Evolutionary conservation across 2,113 vertebrate genomes (phyloP).

Genomic region (Nothoprocta perdicaria): DNA sequence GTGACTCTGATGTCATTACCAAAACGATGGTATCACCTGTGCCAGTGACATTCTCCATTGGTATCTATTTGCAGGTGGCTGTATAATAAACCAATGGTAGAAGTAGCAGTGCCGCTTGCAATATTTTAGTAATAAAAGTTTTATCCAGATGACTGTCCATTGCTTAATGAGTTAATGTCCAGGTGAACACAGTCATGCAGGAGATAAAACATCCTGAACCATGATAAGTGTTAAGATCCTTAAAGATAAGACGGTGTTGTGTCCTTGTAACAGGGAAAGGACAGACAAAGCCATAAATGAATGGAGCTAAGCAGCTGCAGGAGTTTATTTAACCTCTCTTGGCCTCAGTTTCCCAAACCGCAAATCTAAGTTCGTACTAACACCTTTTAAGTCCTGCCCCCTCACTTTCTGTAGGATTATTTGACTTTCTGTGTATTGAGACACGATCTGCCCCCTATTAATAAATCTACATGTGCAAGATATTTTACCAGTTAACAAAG

Average conservation of each 20-base stretch:
- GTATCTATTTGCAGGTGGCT: not conserved
- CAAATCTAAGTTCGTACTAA: not conserved
- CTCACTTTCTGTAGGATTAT: not conserved
- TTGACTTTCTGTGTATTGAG: not conserved
- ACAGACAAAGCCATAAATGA: not conserved
- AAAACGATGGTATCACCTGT: fast-evolving
- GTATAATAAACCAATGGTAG: not conserved
- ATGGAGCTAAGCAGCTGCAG: not conserved
- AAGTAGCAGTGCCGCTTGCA: not conserved
- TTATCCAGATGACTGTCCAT: not conserved
- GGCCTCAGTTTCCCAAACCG: not conserved
- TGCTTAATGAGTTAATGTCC: not conserved
- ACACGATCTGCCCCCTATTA: not conserved
- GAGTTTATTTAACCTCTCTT: not conserved
- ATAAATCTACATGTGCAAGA: fast-evolving
- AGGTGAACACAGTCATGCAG: not conserved
- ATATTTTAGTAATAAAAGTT: not conserved
- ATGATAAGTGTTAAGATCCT: not conserved
- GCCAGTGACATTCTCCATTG: fast-evolving
- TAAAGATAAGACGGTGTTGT: not conserved
- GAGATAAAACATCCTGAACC: not conserved
- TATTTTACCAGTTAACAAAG: not conserved
- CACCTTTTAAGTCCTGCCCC: not conserved
- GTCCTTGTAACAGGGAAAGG: not conserved
- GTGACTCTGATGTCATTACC: not conserved